A percentile compares a stretch with the other conserved stretches of the same genome.
phyloP scores from a whole-genome alignment of 2,888 invertebrate genomes.

The Pyrocoelia pectoralis region DNA sequence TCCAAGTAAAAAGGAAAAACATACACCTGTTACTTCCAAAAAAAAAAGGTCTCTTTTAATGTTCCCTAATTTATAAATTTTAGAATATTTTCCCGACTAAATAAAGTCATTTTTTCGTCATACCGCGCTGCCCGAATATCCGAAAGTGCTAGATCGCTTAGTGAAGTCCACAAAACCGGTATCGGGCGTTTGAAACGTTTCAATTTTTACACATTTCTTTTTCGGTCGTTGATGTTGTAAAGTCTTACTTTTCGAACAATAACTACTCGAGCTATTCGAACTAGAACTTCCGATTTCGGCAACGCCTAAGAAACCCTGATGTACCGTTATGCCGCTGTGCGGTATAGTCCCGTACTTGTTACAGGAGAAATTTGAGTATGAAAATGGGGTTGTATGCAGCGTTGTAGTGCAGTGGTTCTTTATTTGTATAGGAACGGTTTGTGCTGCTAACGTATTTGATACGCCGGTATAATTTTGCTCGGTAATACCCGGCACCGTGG shows the following conservation, averaged over 20 bases:
- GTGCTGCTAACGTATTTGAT: slow-evolving; percentile 54
- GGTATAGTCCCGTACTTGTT: slow-evolving; percentile 58
- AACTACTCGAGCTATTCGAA: slow-evolving; percentile 56
- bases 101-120: slow-evolving; percentile 44
- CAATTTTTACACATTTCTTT: slow-evolving; percentile 58
- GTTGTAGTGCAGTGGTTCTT: slow-evolving; percentile 54
- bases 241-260: slow-evolving; percentile 56
- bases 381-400: slow-evolving; percentile 44
- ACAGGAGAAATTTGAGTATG: slow-evolving; percentile 32
- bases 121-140: slow-evolving; percentile 57
- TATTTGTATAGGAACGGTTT: slow-evolving; percentile 60
- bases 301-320: slow-evolving; percentile 58
- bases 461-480: slow-evolving; percentile 46
- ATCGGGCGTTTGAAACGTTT: slow-evolving; percentile 57
- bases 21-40: slow-evolving; percentile 8
- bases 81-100: slow-evolving; percentile 27
- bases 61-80: slow-evolving; percentile 31
- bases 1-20: no score
- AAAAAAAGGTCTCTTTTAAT: slow-evolving; percentile 9
- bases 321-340: slow-evolving; percentile 53
- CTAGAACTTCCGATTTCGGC: slow-evolving; percentile 56
- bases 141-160: slow-evolving; percentile 52
- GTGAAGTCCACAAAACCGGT: slow-evolving; percentile 52
- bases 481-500: slow-evolving; percentile 43
- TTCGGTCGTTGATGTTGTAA: slow-evolving; percentile 54